Evolutionary conservation across 1,140 invertebrate genomes (phyloP).

Genomic region (Mya arenaria): DNA sequence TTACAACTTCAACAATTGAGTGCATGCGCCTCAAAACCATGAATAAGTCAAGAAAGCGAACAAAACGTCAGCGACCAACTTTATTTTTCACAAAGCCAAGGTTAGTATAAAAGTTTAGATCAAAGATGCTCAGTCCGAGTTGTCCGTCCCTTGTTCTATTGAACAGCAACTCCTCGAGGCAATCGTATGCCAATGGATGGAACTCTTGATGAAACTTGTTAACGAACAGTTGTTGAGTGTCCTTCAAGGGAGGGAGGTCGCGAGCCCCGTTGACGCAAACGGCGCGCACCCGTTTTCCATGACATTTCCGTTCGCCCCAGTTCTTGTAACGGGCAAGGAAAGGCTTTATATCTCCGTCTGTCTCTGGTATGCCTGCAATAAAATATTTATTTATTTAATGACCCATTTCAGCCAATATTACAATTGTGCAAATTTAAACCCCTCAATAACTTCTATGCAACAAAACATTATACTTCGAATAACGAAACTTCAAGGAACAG

Average conservation of each 20-base stretch:
- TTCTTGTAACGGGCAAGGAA: conserved; percentile 31
- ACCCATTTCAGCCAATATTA: too few relatives aligned
- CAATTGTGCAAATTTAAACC: too few relatives aligned
- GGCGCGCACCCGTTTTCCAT: conserved; percentile 27
- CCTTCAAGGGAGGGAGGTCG: conserved; percentile 42
- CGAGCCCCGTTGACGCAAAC: conserved; percentile 55
- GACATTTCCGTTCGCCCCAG: conserved; percentile 6
- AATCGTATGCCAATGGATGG: conserved; percentile 60
- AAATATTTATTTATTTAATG: too few relatives aligned
- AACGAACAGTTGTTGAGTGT: conserved; percentile 52
- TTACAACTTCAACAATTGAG: too few relatives aligned
- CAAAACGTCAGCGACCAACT: too few relatives aligned
- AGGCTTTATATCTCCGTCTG: background rate
- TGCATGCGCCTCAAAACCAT: too few relatives aligned
- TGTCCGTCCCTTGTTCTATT: conserved; percentile 13
- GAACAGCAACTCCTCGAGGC: conserved; percentile 59
- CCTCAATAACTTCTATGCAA: too few relatives aligned
- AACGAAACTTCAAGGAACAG: too few relatives aligned
- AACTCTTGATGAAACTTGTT: conserved; percentile 65
- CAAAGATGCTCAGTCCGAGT: background rate
- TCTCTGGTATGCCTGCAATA: conserved; percentile 25
- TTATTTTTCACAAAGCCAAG: conserved; percentile 19
- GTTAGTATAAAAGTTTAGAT: background rate
- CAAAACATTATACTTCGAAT: too few relatives aligned
- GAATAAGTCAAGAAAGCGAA: too few relatives aligned